Evolutionary conservation across 2,888 invertebrate genomes (phyloP).

Genomic region (Conomelus anceps): DNA sequence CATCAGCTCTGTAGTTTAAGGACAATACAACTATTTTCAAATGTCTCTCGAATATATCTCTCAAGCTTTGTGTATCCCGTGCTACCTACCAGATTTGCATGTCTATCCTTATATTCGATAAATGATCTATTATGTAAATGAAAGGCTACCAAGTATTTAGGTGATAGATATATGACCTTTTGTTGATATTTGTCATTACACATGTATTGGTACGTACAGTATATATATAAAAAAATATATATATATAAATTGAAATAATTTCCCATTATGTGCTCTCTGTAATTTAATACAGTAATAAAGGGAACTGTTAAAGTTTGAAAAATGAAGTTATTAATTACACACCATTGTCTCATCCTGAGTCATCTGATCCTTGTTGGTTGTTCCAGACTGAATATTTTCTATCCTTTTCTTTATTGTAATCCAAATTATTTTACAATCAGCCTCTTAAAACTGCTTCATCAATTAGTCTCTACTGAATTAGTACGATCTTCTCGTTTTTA

Average conservation of each 20-base stretch:
- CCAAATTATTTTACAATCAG: neutral
- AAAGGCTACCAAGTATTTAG: neutral
- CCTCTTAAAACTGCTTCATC: too few relatives aligned
- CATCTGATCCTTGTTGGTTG: neutral
- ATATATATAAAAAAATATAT: neutral
- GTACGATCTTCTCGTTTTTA: neutral
- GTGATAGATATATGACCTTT: neutral
- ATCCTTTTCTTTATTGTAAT: neutral
- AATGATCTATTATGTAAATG: neutral
- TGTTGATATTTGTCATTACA: conserved; percentile 28
- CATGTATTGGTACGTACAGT: conserved; percentile 27
- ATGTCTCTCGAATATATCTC: neutral
- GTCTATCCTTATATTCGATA: neutral
- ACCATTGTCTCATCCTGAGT: neutral
- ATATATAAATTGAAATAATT: neutral
- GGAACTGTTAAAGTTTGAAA: conserved; percentile 1
- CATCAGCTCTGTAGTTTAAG: neutral
- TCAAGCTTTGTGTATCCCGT: neutral
- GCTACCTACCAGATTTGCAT: neutral
- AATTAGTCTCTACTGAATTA: too few relatives aligned
- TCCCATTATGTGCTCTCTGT: conserved; percentile 5
- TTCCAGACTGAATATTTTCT: neutral
- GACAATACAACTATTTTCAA: neutral
- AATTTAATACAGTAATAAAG: conserved; percentile 3
- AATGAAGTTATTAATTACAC: neutral